phyloP scores from a whole-genome alignment of 1,140 invertebrate species.

The Physella acuta region DNA sequence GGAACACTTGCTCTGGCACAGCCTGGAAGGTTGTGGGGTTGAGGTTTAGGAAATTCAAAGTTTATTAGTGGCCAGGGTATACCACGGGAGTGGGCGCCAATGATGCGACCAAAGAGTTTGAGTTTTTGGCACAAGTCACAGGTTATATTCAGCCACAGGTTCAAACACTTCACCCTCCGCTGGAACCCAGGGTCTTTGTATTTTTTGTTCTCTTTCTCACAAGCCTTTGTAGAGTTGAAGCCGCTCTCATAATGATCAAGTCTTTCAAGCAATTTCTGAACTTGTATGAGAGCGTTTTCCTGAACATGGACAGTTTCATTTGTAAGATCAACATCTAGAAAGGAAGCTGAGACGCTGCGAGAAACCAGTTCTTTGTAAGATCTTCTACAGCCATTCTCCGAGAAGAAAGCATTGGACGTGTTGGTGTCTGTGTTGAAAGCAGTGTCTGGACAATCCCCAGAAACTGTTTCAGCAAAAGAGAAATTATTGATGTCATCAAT shows the following conservation, averaged over 20 bases:
- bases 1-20: conserved; percentile 32
- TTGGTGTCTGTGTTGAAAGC: background rate
- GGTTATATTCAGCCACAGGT: conserved; percentile 87
- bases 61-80: conserved; percentile 57
- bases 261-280: conserved; percentile 71
- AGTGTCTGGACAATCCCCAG: conserved; percentile 20
- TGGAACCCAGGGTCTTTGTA: conserved; percentile 72
- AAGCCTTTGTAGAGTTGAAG: conserved; percentile 81
- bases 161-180: conserved; percentile 75
- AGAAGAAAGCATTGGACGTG: too few species aligned
- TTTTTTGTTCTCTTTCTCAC: conserved; percentile 72
- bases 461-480: conserved; percentile 60
- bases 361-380: background rate
- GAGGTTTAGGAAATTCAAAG: conserved; percentile 35
- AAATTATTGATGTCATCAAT: conserved; percentile 78
- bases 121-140: conserved; percentile 80
- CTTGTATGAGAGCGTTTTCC: conserved; percentile 70
- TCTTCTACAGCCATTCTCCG: background rate
- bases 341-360: conserved; percentile 36
- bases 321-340: conserved; percentile 37
- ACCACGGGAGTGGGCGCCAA: conserved; percentile 63
- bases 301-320: conserved; percentile 38
- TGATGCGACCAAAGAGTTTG: conserved; percentile 74
- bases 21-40: conserved; percentile 12
- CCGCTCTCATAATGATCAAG: conserved; percentile 76